Percentiles rank a stretch among this genome's conserved stretches.
phyloP scores from a whole-genome alignment of 1,140 invertebrate genomes.

The Zaprionus ornatus region DNA sequence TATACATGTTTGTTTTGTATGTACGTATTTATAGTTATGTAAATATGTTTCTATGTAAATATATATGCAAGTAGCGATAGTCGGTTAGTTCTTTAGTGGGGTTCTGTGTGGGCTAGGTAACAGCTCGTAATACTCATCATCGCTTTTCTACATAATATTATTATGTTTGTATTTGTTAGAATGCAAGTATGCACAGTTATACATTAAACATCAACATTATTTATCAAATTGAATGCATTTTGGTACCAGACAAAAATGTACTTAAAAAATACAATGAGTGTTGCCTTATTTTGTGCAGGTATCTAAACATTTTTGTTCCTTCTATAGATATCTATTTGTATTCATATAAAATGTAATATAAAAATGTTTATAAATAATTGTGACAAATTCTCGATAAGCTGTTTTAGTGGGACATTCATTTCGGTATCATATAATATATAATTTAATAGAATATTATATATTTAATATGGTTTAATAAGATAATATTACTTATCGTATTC shows the following conservation, averaged over 20 bases:
- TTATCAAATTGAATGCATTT: conserved; percentile 75
- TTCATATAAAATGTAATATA: conserved; percentile 68
- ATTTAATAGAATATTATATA: conserved; percentile 2
- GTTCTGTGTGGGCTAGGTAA: conserved; percentile 44
- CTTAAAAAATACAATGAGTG: conserved; percentile 66
- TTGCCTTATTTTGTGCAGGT: conserved; percentile 42
- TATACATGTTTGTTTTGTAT: conserved; percentile 6
- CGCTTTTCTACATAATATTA: conserved; percentile 5
- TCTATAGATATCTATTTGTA: conserved; percentile 9
- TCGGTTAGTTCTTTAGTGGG: conserved; percentile 37
- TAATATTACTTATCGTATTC: conserved; percentile 20
- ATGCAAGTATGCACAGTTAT: conserved; percentile 20
- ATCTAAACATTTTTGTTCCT: conserved; percentile 11
- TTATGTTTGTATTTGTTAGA: conserved; percentile 4
- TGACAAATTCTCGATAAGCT: conserved; percentile 51
- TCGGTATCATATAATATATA: conserved; percentile 33
- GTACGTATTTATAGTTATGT: conserved; percentile 42
- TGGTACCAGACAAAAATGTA: conserved; percentile 67
- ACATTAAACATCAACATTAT: conserved; percentile 60
- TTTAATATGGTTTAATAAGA: not conserved
- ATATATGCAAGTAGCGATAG: conserved; percentile 41
- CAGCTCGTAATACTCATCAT: conserved; percentile 34
- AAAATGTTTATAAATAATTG: conserved; percentile 69
- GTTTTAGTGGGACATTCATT: conserved; percentile 57
- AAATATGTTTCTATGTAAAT: conserved; percentile 37